Evolutionary conservation across 2,888 invertebrate genomes (phyloP).

Genomic region (Parnassius glacialis): DNA sequence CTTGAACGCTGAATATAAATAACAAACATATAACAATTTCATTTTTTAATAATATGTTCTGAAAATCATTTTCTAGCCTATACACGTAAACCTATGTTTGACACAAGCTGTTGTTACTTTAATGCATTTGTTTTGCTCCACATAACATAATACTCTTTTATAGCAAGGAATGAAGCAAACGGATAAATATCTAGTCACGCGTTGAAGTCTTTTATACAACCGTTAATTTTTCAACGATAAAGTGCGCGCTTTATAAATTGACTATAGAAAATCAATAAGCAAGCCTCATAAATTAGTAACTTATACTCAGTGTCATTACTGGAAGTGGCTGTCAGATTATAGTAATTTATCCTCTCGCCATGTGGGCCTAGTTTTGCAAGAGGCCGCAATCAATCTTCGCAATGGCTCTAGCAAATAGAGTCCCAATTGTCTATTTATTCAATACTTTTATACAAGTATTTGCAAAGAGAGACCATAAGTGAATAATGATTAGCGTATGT

Average conservation of each 20-base stretch:
- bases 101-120: too few relatives aligned
- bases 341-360: constrained; percentile 21
- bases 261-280: constrained; percentile 12
- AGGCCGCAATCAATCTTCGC: constrained; percentile 25
- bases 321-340: constrained; percentile 19
- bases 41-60: too few relatives aligned
- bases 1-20: too few relatives aligned
- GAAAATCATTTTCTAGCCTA: too few relatives aligned
- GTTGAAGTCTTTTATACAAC: constrained; percentile 24
- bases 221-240: neutral
- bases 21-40: too few relatives aligned
- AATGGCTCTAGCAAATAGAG: constrained; percentile 17
- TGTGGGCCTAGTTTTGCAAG: constrained; percentile 20
- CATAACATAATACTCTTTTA: neutral
- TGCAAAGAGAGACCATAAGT: too few relatives aligned
- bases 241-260: neutral
- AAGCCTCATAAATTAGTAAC: constrained; percentile 5
- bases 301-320: constrained; percentile 16
- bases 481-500: too few relatives aligned
- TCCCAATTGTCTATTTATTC: constrained; percentile 2
- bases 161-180: neutral
- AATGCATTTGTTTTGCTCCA: too few relatives aligned
- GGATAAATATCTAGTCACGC: constrained; percentile 2
- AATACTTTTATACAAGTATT: neutral
- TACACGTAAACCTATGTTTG: too few relatives aligned